Evolutionary conservation across 2,797 vertebrate species (phyloP), one percentile per base, ranked within the genome.

Genomic region (Atherinosoma microstoma): DNA sequence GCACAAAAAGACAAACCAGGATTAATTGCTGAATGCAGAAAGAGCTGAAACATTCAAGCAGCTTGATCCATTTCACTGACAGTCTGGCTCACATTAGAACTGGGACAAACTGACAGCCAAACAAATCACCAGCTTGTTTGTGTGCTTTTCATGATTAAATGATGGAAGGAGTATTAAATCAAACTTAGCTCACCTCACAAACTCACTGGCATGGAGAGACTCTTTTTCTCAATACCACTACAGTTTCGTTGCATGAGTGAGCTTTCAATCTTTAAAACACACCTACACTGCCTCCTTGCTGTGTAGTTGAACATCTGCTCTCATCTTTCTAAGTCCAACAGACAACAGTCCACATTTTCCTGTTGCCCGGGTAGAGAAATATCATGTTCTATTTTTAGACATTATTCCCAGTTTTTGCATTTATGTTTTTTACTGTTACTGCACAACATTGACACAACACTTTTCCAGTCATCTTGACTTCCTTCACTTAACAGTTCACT

Each of bases 91-190:
- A 65, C 75, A 60, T 84, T 72, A 75, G 67, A 77, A 78, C 75
- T 74, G 62, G 57, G 74, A 65, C 69, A 61, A 70, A 65, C 73
- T 78, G 79, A 79, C 85, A 87, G 72, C 59, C 74, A 83, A 81
- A 82, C 81, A 89, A 78, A 88, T 83, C 80, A 85, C 71, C 45
- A 22, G 67, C 60, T 3, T 63, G 76, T 84, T 77, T 76, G 83
- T 88, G 75, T 80, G 76, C 82, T 90, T 85, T 79, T 64, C 76
- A 61, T 87, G 83, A 83, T 84, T 76, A 76, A 80, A 80, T 74
- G 78, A 83, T 22, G 40, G 74, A 67, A 66, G 53, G 45, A 67
- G 75, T 62, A 66, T 80, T 74, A 79, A 82, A 87, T 82, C 80
- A 81, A 78, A 75, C 32, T 59, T 45, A 68, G 56, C 56, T 71